Percentiles rank a stretch among this genome's conserved stretches.
Evolutionary conservation across 1,140 invertebrate species (phyloP).

Genomic region (Drosophila ananassae): DNA sequence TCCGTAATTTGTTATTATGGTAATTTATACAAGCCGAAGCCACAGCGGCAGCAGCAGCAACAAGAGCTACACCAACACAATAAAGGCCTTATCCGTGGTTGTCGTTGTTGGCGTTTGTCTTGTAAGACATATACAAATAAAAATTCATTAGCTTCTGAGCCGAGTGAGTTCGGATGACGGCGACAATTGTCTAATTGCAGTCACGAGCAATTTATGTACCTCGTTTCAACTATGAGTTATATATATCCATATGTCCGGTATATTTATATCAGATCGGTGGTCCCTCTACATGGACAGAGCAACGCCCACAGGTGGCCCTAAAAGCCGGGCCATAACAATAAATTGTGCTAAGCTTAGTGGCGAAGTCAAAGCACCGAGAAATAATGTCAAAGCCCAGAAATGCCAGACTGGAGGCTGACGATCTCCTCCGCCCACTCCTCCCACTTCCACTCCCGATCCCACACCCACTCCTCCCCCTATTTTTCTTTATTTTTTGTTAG

Average conservation of each 20-base stretch:
- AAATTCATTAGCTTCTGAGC: constrained; percentile 74
- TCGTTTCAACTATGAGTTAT: constrained; percentile 70
- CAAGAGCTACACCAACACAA: constrained; percentile 70
- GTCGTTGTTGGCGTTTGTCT: constrained; percentile 49
- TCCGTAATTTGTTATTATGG: constrained; percentile 83
- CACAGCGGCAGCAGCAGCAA: constrained; percentile 23
- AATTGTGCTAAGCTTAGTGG: constrained; percentile 53
- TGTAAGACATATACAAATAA: constrained; percentile 78
- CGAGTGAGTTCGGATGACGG: constrained; percentile 69
- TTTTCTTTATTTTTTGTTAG: background rate
- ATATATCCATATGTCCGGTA: constrained; percentile 34
- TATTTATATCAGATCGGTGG: constrained; percentile 40
- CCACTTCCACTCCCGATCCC: constrained; percentile 30
- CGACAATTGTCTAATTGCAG: constrained; percentile 80
- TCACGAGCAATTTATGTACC: constrained; percentile 81
- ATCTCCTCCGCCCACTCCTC: constrained; percentile 19
- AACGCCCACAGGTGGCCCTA: constrained; percentile 67
- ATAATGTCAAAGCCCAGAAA: constrained; percentile 46
- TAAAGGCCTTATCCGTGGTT: constrained; percentile 39
- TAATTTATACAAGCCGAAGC: constrained; percentile 77
- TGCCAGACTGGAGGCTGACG: constrained; percentile 42
- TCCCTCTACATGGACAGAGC: constrained; percentile 11
- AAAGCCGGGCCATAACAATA: constrained; percentile 49
- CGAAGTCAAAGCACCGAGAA: constrained; percentile 33
- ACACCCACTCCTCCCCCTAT: constrained; percentile 20